phyloP scores from a whole-genome alignment of 2,113 vertebrate species.

The Centropus unirufus region DNA sequence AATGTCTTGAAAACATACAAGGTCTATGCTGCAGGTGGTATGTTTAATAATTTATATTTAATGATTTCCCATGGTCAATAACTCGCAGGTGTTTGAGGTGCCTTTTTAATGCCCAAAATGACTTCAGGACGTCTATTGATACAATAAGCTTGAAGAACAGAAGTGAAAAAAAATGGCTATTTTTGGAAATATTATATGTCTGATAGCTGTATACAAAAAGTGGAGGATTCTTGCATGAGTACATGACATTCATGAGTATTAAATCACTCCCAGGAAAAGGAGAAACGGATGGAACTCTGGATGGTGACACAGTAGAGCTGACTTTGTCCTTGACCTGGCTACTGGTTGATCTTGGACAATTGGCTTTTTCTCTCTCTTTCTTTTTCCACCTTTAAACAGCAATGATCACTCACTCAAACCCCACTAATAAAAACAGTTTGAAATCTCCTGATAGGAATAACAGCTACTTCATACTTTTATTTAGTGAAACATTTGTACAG shows the following conservation, averaged over 20 bases:
- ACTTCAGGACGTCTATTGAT: background rate
- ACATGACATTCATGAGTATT: background rate
- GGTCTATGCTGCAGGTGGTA: background rate
- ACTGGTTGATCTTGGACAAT: background rate
- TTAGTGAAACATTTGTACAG: background rate
- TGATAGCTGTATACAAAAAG: background rate
- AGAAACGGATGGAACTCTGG: background rate
- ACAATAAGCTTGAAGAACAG: background rate
- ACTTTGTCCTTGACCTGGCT: background rate
- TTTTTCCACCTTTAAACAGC: background rate
- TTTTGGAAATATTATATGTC: background rate
- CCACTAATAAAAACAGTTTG: background rate
- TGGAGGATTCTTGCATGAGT: background rate
- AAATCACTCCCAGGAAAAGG: background rate
- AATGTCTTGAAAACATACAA: background rate
- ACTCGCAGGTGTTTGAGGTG: background rate
- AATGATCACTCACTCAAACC: background rate
- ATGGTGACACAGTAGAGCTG: background rate
- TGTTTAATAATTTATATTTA: background rate
- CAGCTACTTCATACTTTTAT: background rate
- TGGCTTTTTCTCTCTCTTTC: background rate
- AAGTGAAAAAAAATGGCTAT: background rate
- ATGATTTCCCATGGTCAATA: background rate
- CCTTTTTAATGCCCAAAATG: background rate
- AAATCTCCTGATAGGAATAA: background rate